phyloP scores from a whole-genome alignment of 2,888 invertebrate genomes.

The Chydorus sphaericus region DNA sequence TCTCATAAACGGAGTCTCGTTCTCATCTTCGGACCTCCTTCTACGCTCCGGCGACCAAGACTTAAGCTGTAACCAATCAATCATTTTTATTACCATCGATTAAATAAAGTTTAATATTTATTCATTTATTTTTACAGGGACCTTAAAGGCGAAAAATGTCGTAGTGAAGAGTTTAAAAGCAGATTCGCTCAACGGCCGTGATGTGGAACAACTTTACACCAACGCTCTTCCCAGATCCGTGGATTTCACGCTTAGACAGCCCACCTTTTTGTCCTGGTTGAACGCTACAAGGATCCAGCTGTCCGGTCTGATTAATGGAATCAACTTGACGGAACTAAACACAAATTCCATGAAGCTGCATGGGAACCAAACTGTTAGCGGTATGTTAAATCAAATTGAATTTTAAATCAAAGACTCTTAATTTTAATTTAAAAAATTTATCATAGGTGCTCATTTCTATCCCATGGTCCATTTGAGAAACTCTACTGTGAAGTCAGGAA shows the following conservation, averaged over 20 bases:
- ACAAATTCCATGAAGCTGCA: neutral
- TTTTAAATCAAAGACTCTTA: too few species aligned
- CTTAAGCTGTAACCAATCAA: too few species aligned
- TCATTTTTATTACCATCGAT: neutral
- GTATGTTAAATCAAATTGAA: too few species aligned
- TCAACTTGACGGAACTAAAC: neutral
- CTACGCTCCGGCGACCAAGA: too few species aligned
- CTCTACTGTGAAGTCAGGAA: too few species aligned
- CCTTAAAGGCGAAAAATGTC: neutral
- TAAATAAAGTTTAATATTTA: too few species aligned
- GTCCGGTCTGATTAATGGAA: neutral
- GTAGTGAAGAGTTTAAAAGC: neutral
- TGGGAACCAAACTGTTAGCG: neutral
- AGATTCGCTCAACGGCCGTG: neutral
- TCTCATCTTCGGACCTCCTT: too few species aligned
- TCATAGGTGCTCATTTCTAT: too few species aligned
- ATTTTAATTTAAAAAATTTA: too few species aligned
- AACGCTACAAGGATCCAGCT: neutral
- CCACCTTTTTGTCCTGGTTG: neutral
- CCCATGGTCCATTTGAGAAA: too few species aligned
- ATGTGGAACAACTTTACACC: neutral
- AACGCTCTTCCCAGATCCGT: neutral
- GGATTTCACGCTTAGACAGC: neutral
- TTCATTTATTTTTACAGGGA: neutral
- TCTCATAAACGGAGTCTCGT: too few species aligned